These are phyloP conservation scores for Calcarius lapponicus DNA, from an alignment of 2,797 vertebrate species.

Conservation along the genomic window DNA sequence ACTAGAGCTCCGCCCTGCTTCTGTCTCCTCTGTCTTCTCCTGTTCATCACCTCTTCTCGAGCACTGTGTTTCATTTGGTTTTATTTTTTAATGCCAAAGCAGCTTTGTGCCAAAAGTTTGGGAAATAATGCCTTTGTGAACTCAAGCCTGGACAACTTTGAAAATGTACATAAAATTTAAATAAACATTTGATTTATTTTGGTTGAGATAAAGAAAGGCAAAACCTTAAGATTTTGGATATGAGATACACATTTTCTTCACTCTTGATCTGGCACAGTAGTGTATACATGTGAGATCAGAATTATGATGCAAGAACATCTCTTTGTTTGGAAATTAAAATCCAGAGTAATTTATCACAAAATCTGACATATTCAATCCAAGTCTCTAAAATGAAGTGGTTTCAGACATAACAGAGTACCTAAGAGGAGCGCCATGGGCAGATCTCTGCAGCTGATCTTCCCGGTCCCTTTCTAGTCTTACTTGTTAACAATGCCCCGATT, in stretches of 20 bases:
- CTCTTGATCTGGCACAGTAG: background rate
- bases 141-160: background rate
- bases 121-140: background rate
- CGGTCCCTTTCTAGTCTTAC: background rate
- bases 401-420: background rate
- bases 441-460: background rate
- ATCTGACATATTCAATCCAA: background rate
- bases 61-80: background rate
- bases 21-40: background rate
- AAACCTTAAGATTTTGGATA: background rate
- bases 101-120: background rate
- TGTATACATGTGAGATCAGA: background rate
- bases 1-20: constrained; percentile 39
- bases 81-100: background rate
- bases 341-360: background rate
- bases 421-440: background rate
- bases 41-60: background rate
- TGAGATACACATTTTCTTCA: background rate
- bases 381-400: background rate
- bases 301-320: background rate
- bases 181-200: background rate
- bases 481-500: background rate
- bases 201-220: background rate
- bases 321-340: background rate
- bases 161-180: background rate